Percentiles rank a stretch among this genome's conserved stretches.
These are phyloP conservation scores for Drosophila austrosaltans DNA, from an alignment of 2,888 invertebrate species.

Conservation along the genomic window DNA sequence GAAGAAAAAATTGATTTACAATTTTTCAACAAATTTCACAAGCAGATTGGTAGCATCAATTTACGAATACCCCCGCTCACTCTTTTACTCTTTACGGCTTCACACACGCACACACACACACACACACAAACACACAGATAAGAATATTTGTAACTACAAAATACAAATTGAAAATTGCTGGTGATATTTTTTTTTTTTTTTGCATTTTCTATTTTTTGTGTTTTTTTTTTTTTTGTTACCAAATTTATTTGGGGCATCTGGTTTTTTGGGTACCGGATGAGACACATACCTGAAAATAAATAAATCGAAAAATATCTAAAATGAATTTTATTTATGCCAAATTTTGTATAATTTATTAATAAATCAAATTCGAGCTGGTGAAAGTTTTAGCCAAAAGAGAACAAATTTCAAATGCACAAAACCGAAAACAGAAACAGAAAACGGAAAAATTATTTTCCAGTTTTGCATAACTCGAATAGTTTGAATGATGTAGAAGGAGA, in stretches of 20 bases:
- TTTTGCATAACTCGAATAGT: conserved; percentile 60
- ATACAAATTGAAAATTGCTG: conserved; percentile 30
- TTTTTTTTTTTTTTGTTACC: not conserved
- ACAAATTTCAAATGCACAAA: conserved; percentile 21
- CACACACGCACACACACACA: not conserved
- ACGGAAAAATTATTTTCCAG: conserved; percentile 55
- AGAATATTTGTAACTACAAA: conserved; percentile 5
- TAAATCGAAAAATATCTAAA: conserved; percentile 40
- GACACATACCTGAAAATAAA: conserved; percentile 42
- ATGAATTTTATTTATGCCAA: conserved; percentile 27
- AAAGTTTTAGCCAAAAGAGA: conserved; percentile 26
- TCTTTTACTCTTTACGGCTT: too few species aligned
- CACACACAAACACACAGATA: not conserved
- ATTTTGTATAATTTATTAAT: conserved; percentile 49
- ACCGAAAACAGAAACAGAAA: conserved; percentile 45
- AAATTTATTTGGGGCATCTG: conserved; percentile 5
- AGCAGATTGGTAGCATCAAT: conserved; percentile 35
- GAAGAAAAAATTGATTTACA: conserved; percentile 8
- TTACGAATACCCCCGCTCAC: conserved; percentile 5
- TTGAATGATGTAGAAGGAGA: conserved; percentile 35
- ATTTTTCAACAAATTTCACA: conserved; percentile 22
- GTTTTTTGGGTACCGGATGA: conserved; percentile 3
- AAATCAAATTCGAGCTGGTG: conserved; percentile 43
- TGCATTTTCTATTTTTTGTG: not conserved
- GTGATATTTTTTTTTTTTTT: not conserved